Percentiles rank a stretch among this genome's conserved stretches.
phyloP scores from a whole-genome alignment of 2,113 vertebrate species.

The Nannospalax galili region DNA sequence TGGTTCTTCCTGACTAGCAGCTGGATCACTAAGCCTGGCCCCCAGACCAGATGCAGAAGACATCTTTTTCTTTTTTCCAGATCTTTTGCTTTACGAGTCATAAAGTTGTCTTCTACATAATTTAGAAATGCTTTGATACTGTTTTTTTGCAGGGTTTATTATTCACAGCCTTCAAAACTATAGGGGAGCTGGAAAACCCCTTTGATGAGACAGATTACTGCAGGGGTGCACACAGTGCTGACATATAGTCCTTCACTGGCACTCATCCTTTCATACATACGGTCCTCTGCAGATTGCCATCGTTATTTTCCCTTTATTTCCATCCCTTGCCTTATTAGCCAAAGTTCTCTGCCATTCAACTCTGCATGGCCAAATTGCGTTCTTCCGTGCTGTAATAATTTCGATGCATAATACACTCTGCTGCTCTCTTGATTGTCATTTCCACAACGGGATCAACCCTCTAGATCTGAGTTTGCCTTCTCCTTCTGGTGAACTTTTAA shows the following conservation, averaged over 20 bases:
- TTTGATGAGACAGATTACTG: slow-evolving; percentile 8
- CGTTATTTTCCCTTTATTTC: neutral
- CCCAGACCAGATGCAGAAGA: neutral
- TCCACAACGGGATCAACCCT: slow-evolving; percentile 20
- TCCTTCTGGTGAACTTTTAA: neutral
- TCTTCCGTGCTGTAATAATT: too few relatives aligned
- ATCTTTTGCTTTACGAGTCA: slow-evolving; percentile 29
- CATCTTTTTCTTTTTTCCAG: neutral
- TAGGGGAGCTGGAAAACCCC: slow-evolving; percentile 5
- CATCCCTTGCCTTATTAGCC: slow-evolving; percentile 21
- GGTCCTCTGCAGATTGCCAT: neutral
- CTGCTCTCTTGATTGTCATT: slow-evolving; percentile 45
- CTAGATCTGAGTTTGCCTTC: slow-evolving; percentile 4
- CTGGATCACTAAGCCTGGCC: neutral
- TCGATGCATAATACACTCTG: neutral
- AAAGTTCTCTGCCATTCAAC: neutral
- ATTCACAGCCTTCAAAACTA: slow-evolving; percentile 18
- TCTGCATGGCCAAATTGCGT: slow-evolving; percentile 40
- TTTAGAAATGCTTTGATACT: slow-evolving; percentile 48
- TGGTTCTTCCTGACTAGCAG: neutral
- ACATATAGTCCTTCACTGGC: slow-evolving; percentile 2
- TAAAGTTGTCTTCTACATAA: slow-evolving; percentile 50
- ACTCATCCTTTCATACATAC: neutral
- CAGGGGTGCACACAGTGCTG: neutral
- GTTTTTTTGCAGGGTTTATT: slow-evolving; percentile 45